phyloP scores from a whole-genome alignment of 2,113 vertebrate species.

The Pachypanchax playfairii region DNA sequence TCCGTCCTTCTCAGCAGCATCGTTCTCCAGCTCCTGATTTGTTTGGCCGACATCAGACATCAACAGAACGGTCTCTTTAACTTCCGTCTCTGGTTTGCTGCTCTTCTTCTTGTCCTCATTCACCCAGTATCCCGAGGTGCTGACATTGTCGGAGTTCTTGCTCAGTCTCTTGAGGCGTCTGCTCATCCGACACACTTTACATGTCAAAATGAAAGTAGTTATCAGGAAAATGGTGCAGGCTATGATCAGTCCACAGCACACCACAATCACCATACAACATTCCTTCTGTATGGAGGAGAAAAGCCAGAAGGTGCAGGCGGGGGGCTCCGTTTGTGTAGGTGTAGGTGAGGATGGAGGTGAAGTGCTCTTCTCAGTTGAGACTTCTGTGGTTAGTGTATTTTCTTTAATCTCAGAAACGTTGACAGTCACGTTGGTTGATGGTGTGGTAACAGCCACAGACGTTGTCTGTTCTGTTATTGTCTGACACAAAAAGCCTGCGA shows the following conservation, averaged over 20 bases:
- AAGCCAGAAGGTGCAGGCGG: rapidly evolving
- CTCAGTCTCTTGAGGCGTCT: constrained; percentile 23
- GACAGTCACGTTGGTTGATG: background rate
- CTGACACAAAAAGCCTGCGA: background rate
- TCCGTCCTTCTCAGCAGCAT: constrained; percentile 16
- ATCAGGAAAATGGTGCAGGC: constrained; percentile 24
- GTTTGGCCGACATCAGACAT: constrained; percentile 24
- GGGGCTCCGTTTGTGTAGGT: rapidly evolving
- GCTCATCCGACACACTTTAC: constrained; percentile 46
- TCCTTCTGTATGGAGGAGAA: rapidly evolving
- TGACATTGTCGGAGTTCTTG: constrained; percentile 27
- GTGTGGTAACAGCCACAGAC: no score
- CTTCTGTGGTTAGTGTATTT: background rate
- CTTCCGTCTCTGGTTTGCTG: constrained; percentile 1
- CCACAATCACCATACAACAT: background rate
- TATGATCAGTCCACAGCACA: constrained; percentile 36
- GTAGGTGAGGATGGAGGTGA: background rate
- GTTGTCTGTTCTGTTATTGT: rapidly evolving
- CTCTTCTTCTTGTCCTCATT: constrained; percentile 10
- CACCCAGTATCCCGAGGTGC: constrained; percentile 21
- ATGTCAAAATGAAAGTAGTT: constrained; percentile 7
- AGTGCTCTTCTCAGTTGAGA: background rate
- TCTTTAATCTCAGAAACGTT: background rate
- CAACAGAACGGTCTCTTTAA: constrained; percentile 41
- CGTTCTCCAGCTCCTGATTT: constrained; percentile 7